Percentiles rank a stretch among this genome's conserved stretches.
Evolutionary conservation across 37 sponge, comb jelly and placozoan genomes (phyloP).

Genomic region (Chondrilla cf. caribensis): DNA sequence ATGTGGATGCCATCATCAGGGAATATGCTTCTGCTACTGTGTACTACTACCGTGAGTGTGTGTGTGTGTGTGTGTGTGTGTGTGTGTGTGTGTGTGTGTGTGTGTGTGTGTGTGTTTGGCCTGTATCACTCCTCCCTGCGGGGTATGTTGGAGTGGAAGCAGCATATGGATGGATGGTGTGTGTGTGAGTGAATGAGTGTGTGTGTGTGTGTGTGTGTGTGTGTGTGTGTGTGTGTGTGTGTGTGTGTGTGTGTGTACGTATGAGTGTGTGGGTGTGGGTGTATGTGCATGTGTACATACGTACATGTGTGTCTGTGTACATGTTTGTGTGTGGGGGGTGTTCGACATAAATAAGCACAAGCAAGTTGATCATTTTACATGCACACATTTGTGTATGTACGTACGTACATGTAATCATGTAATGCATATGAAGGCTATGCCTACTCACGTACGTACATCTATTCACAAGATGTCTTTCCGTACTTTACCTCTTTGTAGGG

Average conservation of each 20-base stretch:
- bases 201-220: slow-evolving; percentile 15
- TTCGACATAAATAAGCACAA: neutral
- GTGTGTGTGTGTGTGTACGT: slow-evolving; percentile 5
- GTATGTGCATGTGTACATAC: neutral
- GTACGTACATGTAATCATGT: too few species aligned
- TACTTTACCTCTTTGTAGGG: neutral
- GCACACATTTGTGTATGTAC: too few species aligned
- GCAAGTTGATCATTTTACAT: too few species aligned
- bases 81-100: slow-evolving; percentile 22
- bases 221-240: neutral
- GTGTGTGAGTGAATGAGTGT: slow-evolving; percentile 17
- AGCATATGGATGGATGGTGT: too few species aligned
- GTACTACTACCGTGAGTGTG: slow-evolving; percentile 9
- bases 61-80: slow-evolving; percentile 28
- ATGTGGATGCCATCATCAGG: neutral
- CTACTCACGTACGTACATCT: too few species aligned
- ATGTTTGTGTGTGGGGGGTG: neutral
- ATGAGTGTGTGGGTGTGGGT: too few species aligned
- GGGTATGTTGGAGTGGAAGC: too few species aligned
- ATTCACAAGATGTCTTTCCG: too few species aligned
- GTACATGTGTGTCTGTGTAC: neutral
- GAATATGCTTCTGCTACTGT: neutral
- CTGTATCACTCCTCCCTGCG: too few species aligned
- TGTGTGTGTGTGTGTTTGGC: too few species aligned
- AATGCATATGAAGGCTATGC: too few species aligned